These are phyloP conservation scores for Chrysina gloriosa DNA, from an alignment of 2,888 invertebrate genomes.

Conservation along the genomic window DNA sequence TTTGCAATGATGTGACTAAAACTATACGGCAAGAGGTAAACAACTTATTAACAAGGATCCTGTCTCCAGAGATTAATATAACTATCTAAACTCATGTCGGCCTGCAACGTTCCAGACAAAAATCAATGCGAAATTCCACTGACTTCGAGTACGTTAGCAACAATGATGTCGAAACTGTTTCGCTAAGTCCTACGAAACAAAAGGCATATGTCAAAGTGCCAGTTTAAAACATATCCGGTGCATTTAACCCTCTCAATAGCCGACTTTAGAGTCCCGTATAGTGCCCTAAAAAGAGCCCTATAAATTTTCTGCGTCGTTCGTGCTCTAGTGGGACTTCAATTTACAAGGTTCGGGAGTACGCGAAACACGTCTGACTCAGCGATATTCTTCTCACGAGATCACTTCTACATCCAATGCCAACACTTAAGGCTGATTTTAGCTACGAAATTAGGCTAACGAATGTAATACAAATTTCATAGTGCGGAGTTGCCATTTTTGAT, in stretches of 20 bases:
- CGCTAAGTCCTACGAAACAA: conserved; percentile 7
- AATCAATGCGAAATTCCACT: neutral
- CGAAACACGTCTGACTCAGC: conserved; percentile 13
- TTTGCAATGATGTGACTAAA: too few relatives aligned
- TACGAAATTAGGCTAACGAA: conserved; percentile 26
- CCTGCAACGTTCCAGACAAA: neutral
- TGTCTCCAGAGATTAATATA: neutral
- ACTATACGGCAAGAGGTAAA: too few relatives aligned
- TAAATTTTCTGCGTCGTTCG: conserved; percentile 19
- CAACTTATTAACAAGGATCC: neutral
- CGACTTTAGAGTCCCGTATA: neutral
- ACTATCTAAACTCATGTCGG: too few relatives aligned
- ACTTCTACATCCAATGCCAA: neutral
- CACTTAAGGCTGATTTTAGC: conserved; percentile 2
- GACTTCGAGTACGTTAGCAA: neutral
- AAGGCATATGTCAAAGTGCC: neutral
- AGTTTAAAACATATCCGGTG: conserved; percentile 22
- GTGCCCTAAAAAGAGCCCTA: conserved; percentile 9
- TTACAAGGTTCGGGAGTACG: conserved; percentile 4
- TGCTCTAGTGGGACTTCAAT: conserved; percentile 17
- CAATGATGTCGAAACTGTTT: neutral
- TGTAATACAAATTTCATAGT: conserved; percentile 18
- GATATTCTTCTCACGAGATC: conserved; percentile 16
- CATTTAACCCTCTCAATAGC: conserved; percentile 17
- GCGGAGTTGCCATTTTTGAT: neutral